These are phyloP conservation scores for Xiphophorus couchianus DNA, from an alignment of 2,113 vertebrate species.

Conservation along the genomic window DNA sequence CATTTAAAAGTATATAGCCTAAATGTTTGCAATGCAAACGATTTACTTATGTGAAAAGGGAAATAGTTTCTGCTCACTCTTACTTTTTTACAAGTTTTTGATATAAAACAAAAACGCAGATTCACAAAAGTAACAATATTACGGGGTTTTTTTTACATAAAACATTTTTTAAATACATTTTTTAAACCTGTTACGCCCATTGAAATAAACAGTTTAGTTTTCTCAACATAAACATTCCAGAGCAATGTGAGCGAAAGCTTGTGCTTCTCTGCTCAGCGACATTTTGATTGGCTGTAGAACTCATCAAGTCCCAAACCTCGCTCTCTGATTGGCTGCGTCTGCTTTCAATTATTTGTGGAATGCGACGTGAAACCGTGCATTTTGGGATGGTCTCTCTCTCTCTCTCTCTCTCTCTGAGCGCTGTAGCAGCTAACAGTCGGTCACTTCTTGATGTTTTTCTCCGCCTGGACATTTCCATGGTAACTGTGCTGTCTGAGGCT, in stretches of 20 bases:
- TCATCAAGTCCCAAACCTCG: conserved; percentile 18
- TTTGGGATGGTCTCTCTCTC: conserved; percentile 23
- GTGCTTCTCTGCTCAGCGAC: not conserved
- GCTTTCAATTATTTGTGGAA: conserved; percentile 23
- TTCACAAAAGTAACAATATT: too few relatives aligned
- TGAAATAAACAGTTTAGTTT: not conserved
- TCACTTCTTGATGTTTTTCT: conserved; percentile 45
- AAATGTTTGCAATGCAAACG: too few relatives aligned
- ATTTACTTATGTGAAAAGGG: too few relatives aligned
- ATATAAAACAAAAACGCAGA: too few relatives aligned
- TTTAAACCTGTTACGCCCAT: too few relatives aligned
- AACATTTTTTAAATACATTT: not conserved
- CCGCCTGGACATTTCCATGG: conserved; percentile 64
- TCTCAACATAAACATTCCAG: conserved; percentile 50
- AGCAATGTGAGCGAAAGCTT: conserved; percentile 2
- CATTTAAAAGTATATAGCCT: not conserved
- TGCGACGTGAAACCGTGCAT: conserved; percentile 9
- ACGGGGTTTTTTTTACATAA: too few relatives aligned
- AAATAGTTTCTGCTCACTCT: too few relatives aligned
- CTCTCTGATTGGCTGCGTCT: conserved; percentile 51
- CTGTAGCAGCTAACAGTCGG: not conserved
- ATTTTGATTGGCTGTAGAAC: conserved; percentile 32
- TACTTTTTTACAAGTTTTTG: too few relatives aligned
- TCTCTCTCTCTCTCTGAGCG: too few relatives aligned
- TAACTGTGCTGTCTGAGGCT: conserved; percentile 56